phyloP scores from a whole-genome alignment of 2,113 vertebrate genomes.

The Nycticebus coucang region DNA sequence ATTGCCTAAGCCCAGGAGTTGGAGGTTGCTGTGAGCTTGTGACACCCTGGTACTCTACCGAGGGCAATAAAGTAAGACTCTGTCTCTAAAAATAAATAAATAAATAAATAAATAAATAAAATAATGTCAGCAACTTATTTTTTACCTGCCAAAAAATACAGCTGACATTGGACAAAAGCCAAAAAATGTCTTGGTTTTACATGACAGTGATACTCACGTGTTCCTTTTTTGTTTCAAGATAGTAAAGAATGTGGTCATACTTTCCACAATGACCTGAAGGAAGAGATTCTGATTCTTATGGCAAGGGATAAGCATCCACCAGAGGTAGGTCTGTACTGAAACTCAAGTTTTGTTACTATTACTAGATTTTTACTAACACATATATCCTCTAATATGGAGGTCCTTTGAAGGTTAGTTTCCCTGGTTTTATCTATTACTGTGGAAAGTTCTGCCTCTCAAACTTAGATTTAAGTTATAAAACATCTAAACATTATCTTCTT shows the following conservation, averaged over 20 bases:
- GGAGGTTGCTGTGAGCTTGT: too few species aligned
- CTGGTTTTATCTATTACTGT: neutral
- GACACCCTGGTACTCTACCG: too few species aligned
- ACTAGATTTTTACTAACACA: neutral
- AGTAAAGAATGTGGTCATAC: slow-evolving; percentile 85
- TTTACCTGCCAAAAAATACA: neutral
- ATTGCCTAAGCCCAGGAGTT: too few species aligned
- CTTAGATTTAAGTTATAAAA: neutral
- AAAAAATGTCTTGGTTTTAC: neutral
- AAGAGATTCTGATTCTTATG: slow-evolving; percentile 92
- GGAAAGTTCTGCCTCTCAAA: neutral
- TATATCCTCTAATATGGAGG: neutral
- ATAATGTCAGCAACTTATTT: neutral
- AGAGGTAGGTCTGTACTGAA: slow-evolving; percentile 86
- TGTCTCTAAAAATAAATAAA: too few species aligned
- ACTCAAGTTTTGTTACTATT: neutral
- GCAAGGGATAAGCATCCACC: slow-evolving; percentile 89
- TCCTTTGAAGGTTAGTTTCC: neutral
- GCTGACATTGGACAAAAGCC: neutral
- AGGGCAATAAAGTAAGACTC: too few species aligned
- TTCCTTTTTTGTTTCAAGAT: slow-evolving; percentile 81
- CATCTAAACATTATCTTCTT: neutral
- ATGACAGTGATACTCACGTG: neutral
- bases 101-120: too few species aligned
- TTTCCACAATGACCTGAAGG: slow-evolving; percentile 83